Conservation (phyloP, 2,888 invertebrate genomes). For the Hydrotaea diabolus region DNA sequence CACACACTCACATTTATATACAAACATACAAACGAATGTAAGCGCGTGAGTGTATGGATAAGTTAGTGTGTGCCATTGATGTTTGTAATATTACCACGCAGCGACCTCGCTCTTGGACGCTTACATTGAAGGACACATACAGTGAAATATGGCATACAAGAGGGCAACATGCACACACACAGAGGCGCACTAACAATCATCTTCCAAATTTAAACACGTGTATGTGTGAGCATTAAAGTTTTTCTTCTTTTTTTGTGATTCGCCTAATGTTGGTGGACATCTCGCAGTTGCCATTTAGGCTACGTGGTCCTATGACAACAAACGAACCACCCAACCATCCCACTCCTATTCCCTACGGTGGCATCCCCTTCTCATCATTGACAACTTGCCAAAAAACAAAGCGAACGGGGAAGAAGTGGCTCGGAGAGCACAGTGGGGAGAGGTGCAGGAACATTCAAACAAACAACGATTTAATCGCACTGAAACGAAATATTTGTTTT, state of each 20-base stretch:
- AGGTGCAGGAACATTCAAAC: not conserved
- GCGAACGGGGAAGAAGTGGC: not conserved
- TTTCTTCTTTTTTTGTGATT: slow-evolving; percentile 16
- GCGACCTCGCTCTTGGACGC: slow-evolving; percentile 27
- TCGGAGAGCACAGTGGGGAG: not conserved
- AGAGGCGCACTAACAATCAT: not conserved
- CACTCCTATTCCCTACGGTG: not conserved
- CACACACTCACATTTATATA: not conserved
- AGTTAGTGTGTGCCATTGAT: slow-evolving; percentile 18
- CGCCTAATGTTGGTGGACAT: not conserved
- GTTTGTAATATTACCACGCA: slow-evolving; percentile 57
- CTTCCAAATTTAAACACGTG: slow-evolving; percentile 5
- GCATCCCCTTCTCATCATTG: not conserved
- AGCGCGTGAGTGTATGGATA: not conserved
- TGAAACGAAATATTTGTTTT: not conserved
- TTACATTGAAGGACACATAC: slow-evolving; percentile 7
- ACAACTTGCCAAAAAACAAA: slow-evolving; percentile 16
- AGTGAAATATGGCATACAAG: too few species aligned
- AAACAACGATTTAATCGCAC: not conserved
- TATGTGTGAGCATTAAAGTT: slow-evolving; percentile 12
- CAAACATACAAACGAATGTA: not conserved
- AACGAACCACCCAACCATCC: not conserved
- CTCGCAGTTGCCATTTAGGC: not conserved
- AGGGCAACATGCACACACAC: too few species aligned
- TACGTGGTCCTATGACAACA: slow-evolving; percentile 22